Evolutionary conservation across 1,140 invertebrate species (phyloP), one percentile per base, ranked within the genome.

Genomic region (Melipona quadrifasciata): DNA sequence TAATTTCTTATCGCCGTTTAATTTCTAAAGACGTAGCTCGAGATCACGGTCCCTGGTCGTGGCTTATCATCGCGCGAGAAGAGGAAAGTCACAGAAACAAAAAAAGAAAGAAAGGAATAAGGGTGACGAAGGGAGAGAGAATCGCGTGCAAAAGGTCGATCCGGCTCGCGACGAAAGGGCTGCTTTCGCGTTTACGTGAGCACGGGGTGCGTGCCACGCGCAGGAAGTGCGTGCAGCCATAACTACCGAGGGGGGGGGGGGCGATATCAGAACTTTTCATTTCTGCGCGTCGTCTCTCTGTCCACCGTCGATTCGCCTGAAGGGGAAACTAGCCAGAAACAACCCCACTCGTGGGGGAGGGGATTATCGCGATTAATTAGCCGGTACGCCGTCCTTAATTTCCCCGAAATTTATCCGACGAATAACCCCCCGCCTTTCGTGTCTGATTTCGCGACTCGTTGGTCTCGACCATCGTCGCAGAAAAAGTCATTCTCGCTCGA

Each of bases 191-290:
- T 74, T 77, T 65, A 72, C 76, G 84, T 70, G 73, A 19, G 5
- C 6, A n/a, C 1, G 39, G 39, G 5, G 70, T 81, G 85, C 80
- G 74, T 86, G 80, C 88, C 61, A 39, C 51, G 72, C 71, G 76
- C 76, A 64, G 87, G 86, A 89, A 88, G 83, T 85, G 78, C 78
- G 86, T 87, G 86, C 86, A 57, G 55, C 39, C 39, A 6, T 34
- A 34, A 31, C 31, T 61, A 64, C 24, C 82, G 39, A 16, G 31
- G 61, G 61, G 65, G 53, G 39, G 11, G 31, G 61, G 61, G 65
- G 53, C 72, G 80, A 83, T 89, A 89, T 86, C 87, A 77, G 6
- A 75, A 89, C 75, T 89, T 89, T 89, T 89, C 88, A 77, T 86
- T 89, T 84, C 87, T 78, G 47, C 79, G 57, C 51, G 39, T 47